Evolutionary conservation across 2,797 vertebrate genomes (phyloP).

Genomic region (Chelonia mydas): DNA sequence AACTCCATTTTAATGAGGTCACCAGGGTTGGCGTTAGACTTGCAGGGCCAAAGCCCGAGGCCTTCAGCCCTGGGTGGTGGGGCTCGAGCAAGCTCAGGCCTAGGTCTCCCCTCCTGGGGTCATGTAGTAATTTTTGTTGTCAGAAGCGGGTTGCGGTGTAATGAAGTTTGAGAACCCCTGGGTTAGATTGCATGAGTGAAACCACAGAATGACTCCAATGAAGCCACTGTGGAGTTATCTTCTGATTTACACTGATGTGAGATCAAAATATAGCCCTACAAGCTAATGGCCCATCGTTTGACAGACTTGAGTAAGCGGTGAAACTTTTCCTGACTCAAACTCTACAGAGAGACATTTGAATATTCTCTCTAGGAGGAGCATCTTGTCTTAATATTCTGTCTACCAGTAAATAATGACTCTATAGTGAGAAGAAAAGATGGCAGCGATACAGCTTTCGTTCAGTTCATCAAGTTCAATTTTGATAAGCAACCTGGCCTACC

Average conservation of each 20-base stretch:
- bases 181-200: conserved; percentile 49
- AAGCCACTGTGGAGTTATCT: conserved; percentile 18
- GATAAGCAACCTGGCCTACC: conserved; percentile 61
- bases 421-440: background rate
- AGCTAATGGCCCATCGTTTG: conserved; percentile 29
- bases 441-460: conserved; percentile 44
- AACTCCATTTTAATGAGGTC: too few relatives aligned
- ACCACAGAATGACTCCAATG: conserved; percentile 11
- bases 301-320: conserved; percentile 51
- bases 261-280: conserved; percentile 7
- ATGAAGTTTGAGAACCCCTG: too few relatives aligned
- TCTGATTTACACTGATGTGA: conserved; percentile 50
- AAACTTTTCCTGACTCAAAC: conserved; percentile 42
- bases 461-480: conserved; percentile 66
- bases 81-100: too few relatives aligned
- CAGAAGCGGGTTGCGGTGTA: too few relatives aligned
- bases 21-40: too few relatives aligned
- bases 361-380: conserved; percentile 6
- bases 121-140: too few relatives aligned
- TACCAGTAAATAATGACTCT: conserved; percentile 59
- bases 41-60: too few relatives aligned
- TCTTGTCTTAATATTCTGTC: conserved; percentile 35
- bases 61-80: too few relatives aligned
- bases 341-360: background rate
- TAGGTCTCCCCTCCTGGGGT: too few relatives aligned